Percentiles rank a stretch among this genome's conserved stretches.
Evolutionary conservation across 2,888 invertebrate genomes (phyloP).

Genomic region (Caenorhabditis virilis): DNA sequence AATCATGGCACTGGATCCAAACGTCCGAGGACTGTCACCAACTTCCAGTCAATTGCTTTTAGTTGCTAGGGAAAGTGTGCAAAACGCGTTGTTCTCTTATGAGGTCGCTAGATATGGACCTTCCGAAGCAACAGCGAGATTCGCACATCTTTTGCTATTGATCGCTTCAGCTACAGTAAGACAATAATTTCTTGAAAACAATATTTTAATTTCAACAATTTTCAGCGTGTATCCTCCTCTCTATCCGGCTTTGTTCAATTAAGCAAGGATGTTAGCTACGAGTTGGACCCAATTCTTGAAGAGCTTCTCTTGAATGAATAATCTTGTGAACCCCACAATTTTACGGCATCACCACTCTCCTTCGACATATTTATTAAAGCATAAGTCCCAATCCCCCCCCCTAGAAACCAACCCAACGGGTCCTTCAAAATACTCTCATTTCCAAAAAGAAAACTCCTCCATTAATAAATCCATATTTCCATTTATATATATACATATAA

Average conservation of each 20-base stretch:
- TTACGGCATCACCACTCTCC: no score
- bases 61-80: constrained; percentile 58
- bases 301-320: constrained; percentile 41
- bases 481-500: no score
- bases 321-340: no score
- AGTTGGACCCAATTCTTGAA: constrained; percentile 40
- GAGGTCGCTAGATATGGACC: constrained; percentile 34
- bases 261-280: constrained; percentile 38
- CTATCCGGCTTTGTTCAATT: constrained; percentile 43
- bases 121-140: constrained; percentile 54
- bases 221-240: constrained; percentile 56
- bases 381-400: no score
- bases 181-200: constrained; percentile 1
- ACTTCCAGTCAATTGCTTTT: constrained; percentile 18
- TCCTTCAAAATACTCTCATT: background rate
- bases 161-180: constrained; percentile 61
- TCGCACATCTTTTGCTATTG: constrained; percentile 59
- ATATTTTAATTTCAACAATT: constrained; percentile 11
- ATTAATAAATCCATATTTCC: background rate
- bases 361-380: no score
- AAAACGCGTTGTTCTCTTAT: constrained; percentile 60
- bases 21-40: constrained; percentile 45
- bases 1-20: constrained; percentile 63
- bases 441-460: background rate
- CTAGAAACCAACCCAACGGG: no score